phyloP scores from a whole-genome alignment of 2,797 vertebrate species.

The Sciaenops ocellatus region DNA sequence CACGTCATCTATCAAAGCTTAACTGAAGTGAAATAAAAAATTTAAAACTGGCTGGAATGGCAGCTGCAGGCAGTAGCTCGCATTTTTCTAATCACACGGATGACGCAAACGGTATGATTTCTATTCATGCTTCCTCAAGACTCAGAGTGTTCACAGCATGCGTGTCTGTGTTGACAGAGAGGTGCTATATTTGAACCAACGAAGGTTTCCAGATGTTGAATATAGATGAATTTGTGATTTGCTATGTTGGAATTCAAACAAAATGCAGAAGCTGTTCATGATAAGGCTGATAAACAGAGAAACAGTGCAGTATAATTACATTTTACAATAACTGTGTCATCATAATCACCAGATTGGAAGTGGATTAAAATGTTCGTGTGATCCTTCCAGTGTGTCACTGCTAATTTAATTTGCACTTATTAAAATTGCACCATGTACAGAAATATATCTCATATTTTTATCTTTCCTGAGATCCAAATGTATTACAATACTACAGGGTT shows the following conservation, averaged over 20 bases:
- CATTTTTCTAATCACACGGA: conserved; percentile 40
- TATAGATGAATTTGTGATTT: neutral
- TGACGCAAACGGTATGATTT: conserved; percentile 48
- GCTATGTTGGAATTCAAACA: neutral
- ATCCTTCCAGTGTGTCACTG: neutral
- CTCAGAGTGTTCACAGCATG: conserved; percentile 6
- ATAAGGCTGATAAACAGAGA: neutral
- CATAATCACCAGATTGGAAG: neutral
- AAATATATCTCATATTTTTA: neutral
- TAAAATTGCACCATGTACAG: neutral
- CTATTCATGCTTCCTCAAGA: conserved; percentile 45
- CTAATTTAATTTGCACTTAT: conserved; percentile 6
- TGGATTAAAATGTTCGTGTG: neutral
- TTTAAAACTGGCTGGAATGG: conserved; percentile 37
- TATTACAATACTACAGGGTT: neutral
- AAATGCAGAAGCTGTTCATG: neutral
- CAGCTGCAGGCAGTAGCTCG: conserved; percentile 53
- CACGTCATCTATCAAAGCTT: conserved; percentile 45
- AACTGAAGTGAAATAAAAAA: conserved; percentile 49
- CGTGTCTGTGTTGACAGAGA: neutral
- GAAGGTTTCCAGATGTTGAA: neutral
- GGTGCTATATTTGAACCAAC: neutral
- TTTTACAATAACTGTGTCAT: neutral
- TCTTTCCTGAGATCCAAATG: neutral
- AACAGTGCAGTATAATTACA: neutral